Conservation (phyloP, 2,797 vertebrate genomes). For the Hoplostethus atlanticus region DNA sequence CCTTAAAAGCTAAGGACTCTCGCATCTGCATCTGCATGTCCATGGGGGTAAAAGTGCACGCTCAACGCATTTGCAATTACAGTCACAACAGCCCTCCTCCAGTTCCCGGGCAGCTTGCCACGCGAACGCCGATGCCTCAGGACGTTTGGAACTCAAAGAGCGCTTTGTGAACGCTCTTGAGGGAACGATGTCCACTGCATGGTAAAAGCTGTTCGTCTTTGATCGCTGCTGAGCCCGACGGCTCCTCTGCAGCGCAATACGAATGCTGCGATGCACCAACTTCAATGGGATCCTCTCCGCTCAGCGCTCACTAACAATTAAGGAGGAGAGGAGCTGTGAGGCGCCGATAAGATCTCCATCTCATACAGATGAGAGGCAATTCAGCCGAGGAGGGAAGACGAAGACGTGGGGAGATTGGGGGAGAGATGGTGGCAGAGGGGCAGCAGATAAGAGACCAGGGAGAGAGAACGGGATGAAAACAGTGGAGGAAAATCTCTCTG, state of each 20-base stretch:
- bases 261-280: neutral
- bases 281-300: constrained; percentile 34
- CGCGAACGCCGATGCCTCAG: neutral
- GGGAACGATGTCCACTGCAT: neutral
- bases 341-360: constrained; percentile 55
- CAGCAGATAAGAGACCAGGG: constrained; percentile 26
- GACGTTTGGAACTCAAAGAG: neutral
- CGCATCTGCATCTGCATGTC: too few species aligned
- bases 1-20: too few species aligned
- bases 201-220: neutral
- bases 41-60: too few species aligned
- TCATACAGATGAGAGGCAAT: constrained; percentile 22
- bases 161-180: neutral
- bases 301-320: constrained; percentile 50
- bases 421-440: neutral
- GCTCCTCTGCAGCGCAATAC: neutral
- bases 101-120: too few species aligned
- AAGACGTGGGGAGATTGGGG: constrained; percentile 29
- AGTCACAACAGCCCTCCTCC: too few species aligned
- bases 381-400: constrained; percentile 20
- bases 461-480: neutral
- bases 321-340: constrained; percentile 27
- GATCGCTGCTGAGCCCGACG: neutral
- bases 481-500: constrained; percentile 40
- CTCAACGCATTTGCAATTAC: too few species aligned